phyloP scores from a whole-genome alignment of 2,113 vertebrate species.

The Melanostigma gelatinosum region DNA sequence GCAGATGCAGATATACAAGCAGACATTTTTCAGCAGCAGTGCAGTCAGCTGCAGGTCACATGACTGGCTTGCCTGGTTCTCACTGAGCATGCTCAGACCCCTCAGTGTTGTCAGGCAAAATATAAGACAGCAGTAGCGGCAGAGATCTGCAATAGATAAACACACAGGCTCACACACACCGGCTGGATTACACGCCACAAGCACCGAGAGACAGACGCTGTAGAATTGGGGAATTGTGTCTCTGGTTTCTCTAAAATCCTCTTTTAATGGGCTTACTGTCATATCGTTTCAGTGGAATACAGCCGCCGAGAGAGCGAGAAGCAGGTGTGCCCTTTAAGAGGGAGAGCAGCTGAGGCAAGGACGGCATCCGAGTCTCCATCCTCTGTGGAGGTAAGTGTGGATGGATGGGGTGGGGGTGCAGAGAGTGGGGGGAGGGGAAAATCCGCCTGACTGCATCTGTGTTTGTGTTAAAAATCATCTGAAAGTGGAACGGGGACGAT shows the following conservation, averaged over 20 bases:
- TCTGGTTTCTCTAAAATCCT: conserved; percentile 9
- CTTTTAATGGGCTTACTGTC: conserved; percentile 47
- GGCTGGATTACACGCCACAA: conserved; percentile 53
- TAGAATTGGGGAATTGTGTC: conserved; percentile 10
- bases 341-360: conserved; percentile 75
- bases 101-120: conserved; percentile 88
- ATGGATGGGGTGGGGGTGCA: conserved; percentile 49
- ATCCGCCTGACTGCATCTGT: conserved; percentile 65
- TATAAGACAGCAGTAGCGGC: conserved; percentile 79
- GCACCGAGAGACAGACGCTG: conserved; percentile 27
- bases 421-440: conserved; percentile 57
- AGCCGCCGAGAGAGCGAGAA: conserved; percentile 26
- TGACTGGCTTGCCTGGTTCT: conserved; percentile 69
- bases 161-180: conserved; percentile 64
- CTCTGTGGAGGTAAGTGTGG: conserved; percentile 79
- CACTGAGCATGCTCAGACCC: conserved; percentile 85
- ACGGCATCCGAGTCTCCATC: conserved; percentile 78
- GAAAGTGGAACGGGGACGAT: conserved; percentile 42
- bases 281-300: conserved; percentile 58
- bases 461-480: conserved; percentile 67
- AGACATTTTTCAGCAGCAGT: conserved; percentile 69
- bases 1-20: conserved; percentile 37
- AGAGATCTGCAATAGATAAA: conserved; percentile 86
- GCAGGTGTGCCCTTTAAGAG: conserved; percentile 79
- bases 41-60: conserved; percentile 86